Conservation (phyloP, 2,113 vertebrate genomes). For the Elanoides forficatus region DNA sequence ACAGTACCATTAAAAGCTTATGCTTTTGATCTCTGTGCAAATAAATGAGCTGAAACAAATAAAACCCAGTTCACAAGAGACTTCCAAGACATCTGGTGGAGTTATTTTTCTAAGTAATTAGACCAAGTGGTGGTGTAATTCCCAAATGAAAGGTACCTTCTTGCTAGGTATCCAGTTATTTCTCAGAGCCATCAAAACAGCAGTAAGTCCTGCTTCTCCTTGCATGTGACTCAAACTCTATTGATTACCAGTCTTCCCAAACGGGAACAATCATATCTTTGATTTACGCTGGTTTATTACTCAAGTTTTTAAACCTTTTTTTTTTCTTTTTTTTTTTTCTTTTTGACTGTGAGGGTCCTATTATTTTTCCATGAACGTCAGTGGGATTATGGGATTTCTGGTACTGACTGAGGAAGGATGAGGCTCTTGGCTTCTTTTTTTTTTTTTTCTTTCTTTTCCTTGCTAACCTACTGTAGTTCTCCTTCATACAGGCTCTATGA, state of each 20-base stretch:
- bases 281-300: background rate
- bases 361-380: background rate
- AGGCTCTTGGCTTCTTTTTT: background rate
- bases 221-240: background rate
- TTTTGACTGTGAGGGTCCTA: background rate
- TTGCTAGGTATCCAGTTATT: conserved; percentile 40
- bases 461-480: background rate
- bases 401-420: background rate
- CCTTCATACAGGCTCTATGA: background rate
- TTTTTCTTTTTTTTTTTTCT: background rate
- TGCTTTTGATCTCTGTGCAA: conserved; percentile 58
- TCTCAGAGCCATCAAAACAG: conserved; percentile 44
- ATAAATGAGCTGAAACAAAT: conserved; percentile 73
- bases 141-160: conserved; percentile 32
- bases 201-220: background rate
- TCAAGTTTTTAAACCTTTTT: background rate
- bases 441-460: background rate
- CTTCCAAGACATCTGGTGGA: conserved; percentile 63
- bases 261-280: background rate
- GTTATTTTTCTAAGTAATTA: conserved; percentile 74
- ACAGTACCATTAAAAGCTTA: conserved; percentile 42
- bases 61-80: conserved; percentile 64
- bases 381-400: background rate
- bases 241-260: conserved; percentile 27
- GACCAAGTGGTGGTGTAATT: conserved; percentile 56